Evolutionary conservation across 2,113 vertebrate species (phyloP).

Genomic region (Prunella himalayana): DNA sequence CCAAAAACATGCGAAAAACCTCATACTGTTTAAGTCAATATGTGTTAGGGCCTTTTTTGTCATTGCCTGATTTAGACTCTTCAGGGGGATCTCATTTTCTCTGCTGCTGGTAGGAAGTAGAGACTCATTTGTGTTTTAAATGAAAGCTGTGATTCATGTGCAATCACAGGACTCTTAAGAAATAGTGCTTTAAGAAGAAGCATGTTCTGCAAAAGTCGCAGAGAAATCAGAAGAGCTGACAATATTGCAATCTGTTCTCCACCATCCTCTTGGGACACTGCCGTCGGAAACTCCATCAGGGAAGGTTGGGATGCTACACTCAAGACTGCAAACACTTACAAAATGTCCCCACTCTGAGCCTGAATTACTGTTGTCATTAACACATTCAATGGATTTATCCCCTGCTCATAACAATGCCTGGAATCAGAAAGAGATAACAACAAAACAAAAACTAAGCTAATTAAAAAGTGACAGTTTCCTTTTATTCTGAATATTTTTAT

Average conservation of each 20-base stretch:
- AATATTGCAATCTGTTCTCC: conserved; percentile 36
- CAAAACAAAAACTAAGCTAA: neutral
- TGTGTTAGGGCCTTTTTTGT: conserved; percentile 3
- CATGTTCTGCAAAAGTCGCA: neutral
- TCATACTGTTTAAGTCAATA: neutral
- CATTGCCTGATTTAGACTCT: conserved; percentile 27
- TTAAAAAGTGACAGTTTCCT: rapidly evolving
- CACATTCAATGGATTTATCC: neutral
- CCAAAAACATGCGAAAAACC: neutral
- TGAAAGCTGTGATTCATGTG: conserved; percentile 48
- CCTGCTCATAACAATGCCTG: neutral
- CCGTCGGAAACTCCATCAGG: neutral
- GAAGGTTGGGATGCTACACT: neutral
- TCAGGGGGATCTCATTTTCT: conserved; percentile 27
- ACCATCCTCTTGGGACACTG: neutral
- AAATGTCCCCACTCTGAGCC: neutral
- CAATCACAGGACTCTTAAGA: conserved; percentile 29
- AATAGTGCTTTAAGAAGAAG: conserved; percentile 5
- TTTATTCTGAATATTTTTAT: neutral
- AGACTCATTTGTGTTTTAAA: conserved; percentile 59
- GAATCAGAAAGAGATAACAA: neutral
- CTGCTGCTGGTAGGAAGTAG: conserved; percentile 23
- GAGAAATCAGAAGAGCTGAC: conserved; percentile 17
- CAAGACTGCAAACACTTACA: neutral
- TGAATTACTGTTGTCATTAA: neutral